These are phyloP conservation scores for Perithous albicinctus DNA, from an alignment of 2,888 invertebrate species.

Conservation along the genomic window DNA sequence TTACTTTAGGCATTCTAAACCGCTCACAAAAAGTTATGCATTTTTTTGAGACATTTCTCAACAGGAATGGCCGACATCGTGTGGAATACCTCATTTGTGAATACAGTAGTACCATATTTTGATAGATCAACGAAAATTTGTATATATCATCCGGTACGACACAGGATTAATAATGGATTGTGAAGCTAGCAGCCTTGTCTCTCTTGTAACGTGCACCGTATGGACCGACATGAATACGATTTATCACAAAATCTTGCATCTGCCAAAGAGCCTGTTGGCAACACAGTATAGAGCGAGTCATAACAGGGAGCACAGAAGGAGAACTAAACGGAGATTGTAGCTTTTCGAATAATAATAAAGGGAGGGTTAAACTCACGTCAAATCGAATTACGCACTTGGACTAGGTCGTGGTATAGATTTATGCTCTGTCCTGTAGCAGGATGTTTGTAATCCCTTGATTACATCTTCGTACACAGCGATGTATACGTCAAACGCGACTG, in stretches of 20 bases:
- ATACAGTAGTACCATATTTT: neutral
- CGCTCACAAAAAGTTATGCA: too few species aligned
- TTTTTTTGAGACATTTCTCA: too few species aligned
- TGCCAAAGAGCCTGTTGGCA: constrained; percentile 72
- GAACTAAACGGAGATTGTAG: constrained; percentile 52
- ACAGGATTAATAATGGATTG: neutral
- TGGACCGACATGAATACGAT: constrained; percentile 42
- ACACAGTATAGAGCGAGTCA: constrained; percentile 61
- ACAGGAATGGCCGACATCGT: too few species aligned
- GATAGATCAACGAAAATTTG: neutral
- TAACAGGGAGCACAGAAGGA: constrained; percentile 43
- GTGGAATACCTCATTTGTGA: too few species aligned
- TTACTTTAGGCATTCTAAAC: too few species aligned
- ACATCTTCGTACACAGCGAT: constrained; percentile 45
- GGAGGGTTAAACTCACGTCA: constrained; percentile 75
- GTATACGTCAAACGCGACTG: constrained; percentile 25
- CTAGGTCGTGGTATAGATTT: constrained; percentile 25
- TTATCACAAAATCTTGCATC: constrained; percentile 79
- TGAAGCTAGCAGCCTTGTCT: constrained; percentile 9
- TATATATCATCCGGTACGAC: neutral
- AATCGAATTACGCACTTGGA: constrained; percentile 75
- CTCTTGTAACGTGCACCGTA: constrained; percentile 14
- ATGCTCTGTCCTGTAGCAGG: constrained; percentile 11
- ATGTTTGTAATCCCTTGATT: constrained; percentile 55
- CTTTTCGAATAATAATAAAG: constrained; percentile 65